Evolutionary conservation across 2,113 vertebrate genomes (phyloP).

Genomic region (Etia nguti): DNA sequence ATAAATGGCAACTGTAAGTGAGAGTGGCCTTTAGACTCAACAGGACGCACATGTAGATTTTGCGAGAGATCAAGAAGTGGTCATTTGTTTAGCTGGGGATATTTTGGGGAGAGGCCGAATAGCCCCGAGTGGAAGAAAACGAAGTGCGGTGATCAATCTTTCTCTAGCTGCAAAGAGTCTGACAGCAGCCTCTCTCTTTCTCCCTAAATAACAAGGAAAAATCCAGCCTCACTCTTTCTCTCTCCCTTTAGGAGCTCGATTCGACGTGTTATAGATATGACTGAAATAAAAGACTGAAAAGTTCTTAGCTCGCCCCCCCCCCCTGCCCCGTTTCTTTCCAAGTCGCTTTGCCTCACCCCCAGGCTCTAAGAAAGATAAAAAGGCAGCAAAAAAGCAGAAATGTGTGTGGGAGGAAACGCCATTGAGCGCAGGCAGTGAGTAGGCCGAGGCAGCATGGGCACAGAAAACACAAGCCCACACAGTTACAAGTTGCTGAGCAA

Average conservation of each 20-base stretch:
- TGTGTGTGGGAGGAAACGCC: slow-evolving; percentile 79
- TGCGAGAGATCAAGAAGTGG: slow-evolving; percentile 26
- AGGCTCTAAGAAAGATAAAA: background rate
- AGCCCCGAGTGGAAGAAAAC: slow-evolving; percentile 44
- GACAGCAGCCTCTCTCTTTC: slow-evolving; percentile 81
- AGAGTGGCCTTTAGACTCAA: background rate
- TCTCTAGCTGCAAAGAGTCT: slow-evolving; percentile 74
- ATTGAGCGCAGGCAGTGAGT: slow-evolving; percentile 56
- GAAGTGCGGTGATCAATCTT: slow-evolving; percentile 91
- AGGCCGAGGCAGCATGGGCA: slow-evolving; percentile 1
- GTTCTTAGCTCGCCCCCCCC: background rate
- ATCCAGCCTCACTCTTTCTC: background rate
- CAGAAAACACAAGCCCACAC: background rate
- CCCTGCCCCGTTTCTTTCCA: background rate
- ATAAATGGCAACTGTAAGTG: background rate
- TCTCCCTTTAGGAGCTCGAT: background rate
- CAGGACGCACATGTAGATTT: slow-evolving; percentile 28
- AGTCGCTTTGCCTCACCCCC: background rate
- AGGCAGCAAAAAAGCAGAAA: slow-evolving; percentile 42
- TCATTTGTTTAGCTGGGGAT: slow-evolving; percentile 45
- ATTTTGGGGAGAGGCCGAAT: slow-evolving; percentile 63
- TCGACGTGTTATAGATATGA: background rate
- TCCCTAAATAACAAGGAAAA: slow-evolving; percentile 62
- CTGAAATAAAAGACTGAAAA: background rate
- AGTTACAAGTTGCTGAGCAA: background rate